Evolutionary conservation across 2,888 invertebrate genomes (phyloP).

Genomic region (Melitaea athalia): DNA sequence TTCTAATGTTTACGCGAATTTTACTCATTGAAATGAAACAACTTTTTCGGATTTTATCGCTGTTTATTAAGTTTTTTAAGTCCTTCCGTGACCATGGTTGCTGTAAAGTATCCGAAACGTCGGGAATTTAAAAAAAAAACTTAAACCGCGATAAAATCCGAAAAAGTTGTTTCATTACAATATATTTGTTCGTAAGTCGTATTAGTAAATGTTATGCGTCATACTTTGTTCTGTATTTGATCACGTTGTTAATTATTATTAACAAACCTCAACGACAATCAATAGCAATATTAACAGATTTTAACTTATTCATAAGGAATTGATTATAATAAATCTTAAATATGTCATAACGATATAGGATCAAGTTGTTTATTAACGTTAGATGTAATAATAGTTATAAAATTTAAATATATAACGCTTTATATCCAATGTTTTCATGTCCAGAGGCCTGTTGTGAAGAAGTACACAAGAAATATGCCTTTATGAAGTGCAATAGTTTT

Average conservation of each 20-base stretch:
- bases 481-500: constrained; percentile 6
- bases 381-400: background rate
- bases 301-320: constrained; percentile 21
- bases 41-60: too few species aligned
- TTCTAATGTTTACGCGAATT: too few species aligned
- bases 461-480: background rate
- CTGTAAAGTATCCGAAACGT: too few species aligned
- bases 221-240: background rate
- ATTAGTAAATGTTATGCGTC: background rate
- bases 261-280: constrained; percentile 11
- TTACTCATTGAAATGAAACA: too few species aligned
- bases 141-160: too few species aligned
- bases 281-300: constrained; percentile 12
- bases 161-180: too few species aligned
- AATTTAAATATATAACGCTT: constrained; percentile 1
- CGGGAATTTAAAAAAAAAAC: background rate
- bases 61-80: too few species aligned
- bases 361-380: background rate
- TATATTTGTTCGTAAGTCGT: too few species aligned
- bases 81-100: too few species aligned
- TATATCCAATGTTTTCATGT: constrained; percentile 1
- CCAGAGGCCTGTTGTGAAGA: constrained; percentile 1
- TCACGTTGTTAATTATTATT: background rate
- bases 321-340: constrained; percentile 13
- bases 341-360: background rate